These are phyloP conservation scores for Pachydiplax longipennis DNA, from an alignment of 2,888 invertebrate genomes.

Conservation along the genomic window DNA sequence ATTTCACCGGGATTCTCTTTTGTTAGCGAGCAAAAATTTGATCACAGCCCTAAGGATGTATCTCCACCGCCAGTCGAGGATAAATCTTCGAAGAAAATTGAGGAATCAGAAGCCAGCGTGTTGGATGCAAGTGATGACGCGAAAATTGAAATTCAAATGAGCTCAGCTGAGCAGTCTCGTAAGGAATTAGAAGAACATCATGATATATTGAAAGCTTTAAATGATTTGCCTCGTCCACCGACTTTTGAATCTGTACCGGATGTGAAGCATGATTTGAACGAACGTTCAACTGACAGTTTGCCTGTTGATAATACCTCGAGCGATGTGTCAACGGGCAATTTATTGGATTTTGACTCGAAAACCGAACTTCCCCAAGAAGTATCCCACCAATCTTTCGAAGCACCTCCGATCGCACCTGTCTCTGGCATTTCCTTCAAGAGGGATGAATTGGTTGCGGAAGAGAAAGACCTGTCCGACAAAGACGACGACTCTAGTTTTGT, in stretches of 20 bases:
- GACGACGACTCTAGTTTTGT: conserved; percentile 45
- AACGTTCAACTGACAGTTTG: not conserved
- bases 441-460: conserved; percentile 33
- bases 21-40: conserved; percentile 27
- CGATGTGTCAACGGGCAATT: conserved; percentile 10
- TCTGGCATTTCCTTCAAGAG: conserved; percentile 25
- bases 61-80: not conserved
- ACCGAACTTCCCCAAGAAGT: not conserved
- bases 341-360: not conserved
- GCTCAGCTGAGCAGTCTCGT: not conserved
- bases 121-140: not conserved
- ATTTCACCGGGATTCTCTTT: conserved; percentile 38
- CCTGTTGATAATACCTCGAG: not conserved
- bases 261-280: not conserved
- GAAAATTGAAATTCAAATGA: conserved; percentile 2
- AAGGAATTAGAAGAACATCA: not conserved
- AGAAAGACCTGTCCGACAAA: conserved; percentile 21
- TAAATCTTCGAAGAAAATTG: not conserved
- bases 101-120: not conserved
- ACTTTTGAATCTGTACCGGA: not conserved
- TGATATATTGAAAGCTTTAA: conserved; percentile 25
- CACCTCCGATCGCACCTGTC: conserved; percentile 27
- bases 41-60: not conserved
- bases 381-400: not conserved
- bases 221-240: conserved; percentile 27